phyloP scores from a whole-genome alignment of 2,113 vertebrate species.

The Henicopernis longicauda region DNA sequence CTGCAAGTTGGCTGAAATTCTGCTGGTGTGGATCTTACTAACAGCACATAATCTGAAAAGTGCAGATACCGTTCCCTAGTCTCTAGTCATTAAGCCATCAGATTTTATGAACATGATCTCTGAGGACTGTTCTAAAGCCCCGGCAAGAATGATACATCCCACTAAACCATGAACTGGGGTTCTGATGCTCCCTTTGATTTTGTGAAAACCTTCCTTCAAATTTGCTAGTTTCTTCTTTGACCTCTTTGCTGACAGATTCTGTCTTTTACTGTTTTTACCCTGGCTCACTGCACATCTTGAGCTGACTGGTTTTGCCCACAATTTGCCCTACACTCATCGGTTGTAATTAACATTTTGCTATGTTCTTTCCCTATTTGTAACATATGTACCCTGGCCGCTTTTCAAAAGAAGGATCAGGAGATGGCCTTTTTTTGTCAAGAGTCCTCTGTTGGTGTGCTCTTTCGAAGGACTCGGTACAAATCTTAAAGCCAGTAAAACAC shows the following conservation, averaged over 20 bases:
- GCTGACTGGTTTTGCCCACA: not conserved
- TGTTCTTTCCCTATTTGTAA: not conserved
- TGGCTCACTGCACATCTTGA: not conserved
- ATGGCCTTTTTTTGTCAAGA: not conserved
- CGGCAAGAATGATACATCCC: not conserved
- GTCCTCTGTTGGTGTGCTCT: not conserved
- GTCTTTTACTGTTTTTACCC: not conserved
- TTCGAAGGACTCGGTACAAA: not conserved
- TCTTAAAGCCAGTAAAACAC: not conserved
- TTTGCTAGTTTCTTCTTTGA: not conserved
- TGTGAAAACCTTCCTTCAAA: not conserved
- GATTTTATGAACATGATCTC: not conserved
- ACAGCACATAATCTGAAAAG: not conserved
- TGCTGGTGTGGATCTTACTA: not conserved
- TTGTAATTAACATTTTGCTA: not conserved
- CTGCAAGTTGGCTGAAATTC: not conserved
- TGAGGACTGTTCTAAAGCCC: not conserved
- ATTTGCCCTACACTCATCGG: not conserved
- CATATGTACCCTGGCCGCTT: not conserved
- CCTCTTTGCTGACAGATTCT: not conserved
- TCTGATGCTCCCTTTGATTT: not conserved
- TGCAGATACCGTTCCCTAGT: not conserved
- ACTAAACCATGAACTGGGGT: not conserved
- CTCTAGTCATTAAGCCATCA: not conserved
- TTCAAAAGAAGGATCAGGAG: not conserved